Conservation (phyloP, 2,797 vertebrate genomes). For the Benthosema pterotum region DNA sequence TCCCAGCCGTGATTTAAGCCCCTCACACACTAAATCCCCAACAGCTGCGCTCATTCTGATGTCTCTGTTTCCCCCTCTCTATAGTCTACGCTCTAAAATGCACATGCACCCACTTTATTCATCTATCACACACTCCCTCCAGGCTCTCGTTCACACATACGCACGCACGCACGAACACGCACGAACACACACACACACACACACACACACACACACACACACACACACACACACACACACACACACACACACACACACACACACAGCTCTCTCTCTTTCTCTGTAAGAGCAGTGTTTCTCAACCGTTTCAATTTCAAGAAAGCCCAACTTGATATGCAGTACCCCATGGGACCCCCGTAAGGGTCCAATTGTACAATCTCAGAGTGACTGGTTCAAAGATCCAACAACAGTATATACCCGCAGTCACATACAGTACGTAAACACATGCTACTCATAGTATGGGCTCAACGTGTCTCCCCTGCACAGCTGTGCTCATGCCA, state of each 20-base stretch:
- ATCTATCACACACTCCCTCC: conserved; percentile 16
- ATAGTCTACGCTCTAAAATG: conserved; percentile 19
- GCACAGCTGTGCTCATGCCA: conserved; percentile 73
- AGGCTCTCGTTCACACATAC: conserved; percentile 25
- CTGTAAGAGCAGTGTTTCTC: no score
- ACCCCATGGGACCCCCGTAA: no score
- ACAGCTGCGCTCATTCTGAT: conserved; percentile 81
- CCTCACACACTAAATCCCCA: conserved; percentile 76
- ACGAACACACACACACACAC: conserved; percentile 4
- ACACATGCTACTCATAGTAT: conserved; percentile 64
- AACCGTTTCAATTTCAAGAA: background rate
- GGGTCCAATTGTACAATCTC: no score
- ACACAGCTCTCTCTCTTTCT: background rate
- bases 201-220: conserved; percentile 10
- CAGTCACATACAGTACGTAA: conserved; percentile 49
- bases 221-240: background rate
- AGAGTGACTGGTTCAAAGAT: no score
- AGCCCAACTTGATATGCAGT: background rate
- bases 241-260: conserved; percentile 18
- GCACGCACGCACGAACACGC: background rate
- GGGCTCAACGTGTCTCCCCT: conserved; percentile 63
- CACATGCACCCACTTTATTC: conserved; percentile 39
- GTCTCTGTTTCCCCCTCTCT: conserved; percentile 55
- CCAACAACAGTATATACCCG: background rate
- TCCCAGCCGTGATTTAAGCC: conserved; percentile 75